Percentiles rank a stretch among this genome's conserved stretches.
Evolutionary conservation across 2,888 invertebrate species (phyloP).

Genomic region (Cephalotes varians): DNA sequence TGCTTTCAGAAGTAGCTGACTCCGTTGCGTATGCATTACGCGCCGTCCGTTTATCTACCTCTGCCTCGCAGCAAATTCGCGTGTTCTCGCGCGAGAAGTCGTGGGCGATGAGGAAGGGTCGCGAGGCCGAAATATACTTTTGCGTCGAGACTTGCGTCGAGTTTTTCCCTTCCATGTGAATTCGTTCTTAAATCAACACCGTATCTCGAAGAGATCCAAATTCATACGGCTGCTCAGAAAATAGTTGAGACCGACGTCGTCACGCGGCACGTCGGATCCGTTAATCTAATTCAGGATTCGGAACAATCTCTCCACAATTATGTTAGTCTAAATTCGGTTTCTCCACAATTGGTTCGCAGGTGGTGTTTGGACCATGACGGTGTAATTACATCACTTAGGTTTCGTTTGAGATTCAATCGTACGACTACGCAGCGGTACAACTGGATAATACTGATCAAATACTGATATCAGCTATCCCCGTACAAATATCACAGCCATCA

Average conservation of each 20-base stretch:
- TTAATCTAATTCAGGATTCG: constrained; percentile 27
- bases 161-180: too few species aligned
- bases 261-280: background rate
- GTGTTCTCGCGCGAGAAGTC: constrained; percentile 23
- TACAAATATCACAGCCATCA: constrained; percentile 59
- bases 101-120: background rate
- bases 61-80: constrained; percentile 9
- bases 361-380: constrained; percentile 28
- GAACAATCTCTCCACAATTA: constrained; percentile 25
- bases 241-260: background rate
- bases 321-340: constrained; percentile 47
- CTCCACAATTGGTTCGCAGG: constrained; percentile 49
- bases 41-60: constrained; percentile 66
- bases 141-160: too few species aligned
- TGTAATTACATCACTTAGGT: constrained; percentile 64
- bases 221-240: background rate
- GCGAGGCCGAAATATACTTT: background rate
- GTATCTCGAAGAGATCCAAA: background rate
- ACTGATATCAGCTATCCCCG: constrained; percentile 55
- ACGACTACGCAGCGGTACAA: constrained; percentile 55
- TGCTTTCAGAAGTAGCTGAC: constrained; percentile 70
- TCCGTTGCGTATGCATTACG: constrained; percentile 68
- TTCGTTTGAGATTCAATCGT: constrained; percentile 54
- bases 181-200: constrained; percentile 6
- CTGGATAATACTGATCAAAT: constrained; percentile 71